Evolutionary conservation across 2,113 vertebrate species (phyloP), one percentile per base, ranked within the genome.

Genomic region (Murina feae): DNA sequence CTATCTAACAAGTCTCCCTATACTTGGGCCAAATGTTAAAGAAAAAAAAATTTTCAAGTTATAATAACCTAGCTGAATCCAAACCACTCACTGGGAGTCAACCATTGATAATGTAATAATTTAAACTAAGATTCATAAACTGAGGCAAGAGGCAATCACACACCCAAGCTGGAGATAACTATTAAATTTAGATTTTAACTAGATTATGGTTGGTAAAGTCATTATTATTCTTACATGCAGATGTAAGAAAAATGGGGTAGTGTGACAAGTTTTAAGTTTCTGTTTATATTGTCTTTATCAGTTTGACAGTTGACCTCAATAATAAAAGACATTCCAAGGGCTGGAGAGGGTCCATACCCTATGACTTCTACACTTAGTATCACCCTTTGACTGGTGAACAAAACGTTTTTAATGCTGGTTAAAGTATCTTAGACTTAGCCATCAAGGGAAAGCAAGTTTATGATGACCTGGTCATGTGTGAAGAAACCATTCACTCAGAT

Each of bases 391-490:
- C 58, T 20, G 39, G 25, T 7, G 39, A 14, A 14, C 1, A 51
- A 42, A 81, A 82, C 5, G 2, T 17, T 21, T 28, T 28, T 25
- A 12, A 1, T 21, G 39, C 39, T 18, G 37, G 21, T 0, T 4
- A 47, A 35, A 20, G 11, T 18, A 30, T 49, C 6, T 47, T 6
- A 58, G 47, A 47, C 4, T 66, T 8, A 58, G 58, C 49, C 3
- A 2, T 1, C 12, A 32, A 13, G 23, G 11, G 2, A 4, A 42
- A 21, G 17, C 14, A 21, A 5, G 32, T 2, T 37, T 28, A 7
- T 4, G 25, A 47, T 6, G 16, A 71, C 47, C 4, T n/a, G 35
- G 6, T 39, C 69, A 13, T 35, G 35, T 13, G 16, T 74, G 69
- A 21, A 44, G 53, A 71, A 20, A 10, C 14, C 37, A 35, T 9